Conservation (phyloP, 92 coral and sea anemone genomes). For the Galaxea fascicularis region DNA sequence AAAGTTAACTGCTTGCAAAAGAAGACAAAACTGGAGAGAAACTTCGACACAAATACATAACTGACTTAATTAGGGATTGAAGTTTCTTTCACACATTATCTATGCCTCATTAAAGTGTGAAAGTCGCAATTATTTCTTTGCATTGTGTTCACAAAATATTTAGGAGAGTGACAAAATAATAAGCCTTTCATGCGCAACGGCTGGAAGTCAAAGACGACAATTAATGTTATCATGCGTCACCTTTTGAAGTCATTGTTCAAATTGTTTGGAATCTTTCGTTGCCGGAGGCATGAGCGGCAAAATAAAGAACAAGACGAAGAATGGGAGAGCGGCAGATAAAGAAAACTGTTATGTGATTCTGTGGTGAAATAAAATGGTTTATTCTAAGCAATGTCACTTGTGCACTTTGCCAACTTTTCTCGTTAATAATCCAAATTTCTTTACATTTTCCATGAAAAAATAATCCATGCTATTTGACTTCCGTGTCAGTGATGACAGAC, state of each 20-base stretch:
- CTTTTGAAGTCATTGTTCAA: conserved; percentile 43
- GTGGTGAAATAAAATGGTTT: conserved; percentile 25
- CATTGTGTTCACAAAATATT: neutral
- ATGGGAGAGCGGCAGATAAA: conserved; percentile 27
- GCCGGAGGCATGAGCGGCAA: conserved; percentile 48
- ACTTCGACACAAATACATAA: neutral
- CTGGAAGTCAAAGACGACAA: conserved; percentile 23
- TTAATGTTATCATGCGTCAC: conserved; percentile 17
- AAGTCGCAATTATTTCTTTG: neutral
- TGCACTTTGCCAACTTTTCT: neutral
- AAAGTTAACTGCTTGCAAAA: neutral
- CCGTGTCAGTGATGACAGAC: conserved; percentile 21
- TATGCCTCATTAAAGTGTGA: neutral
- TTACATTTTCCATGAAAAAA: neutral
- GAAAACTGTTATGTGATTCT: conserved; percentile 13
- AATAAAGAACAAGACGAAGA: conserved; percentile 2
- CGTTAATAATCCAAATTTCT: neutral
- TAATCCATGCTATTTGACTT: neutral
- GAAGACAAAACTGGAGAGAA: neutral
- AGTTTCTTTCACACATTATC: conserved; percentile 15
- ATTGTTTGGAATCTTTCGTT: conserved; percentile 22
- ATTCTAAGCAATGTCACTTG: conserved; percentile 8
- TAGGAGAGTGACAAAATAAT: neutral
- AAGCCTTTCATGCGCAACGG: neutral
- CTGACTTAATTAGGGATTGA: neutral